These are phyloP conservation scores for Sacculina carcini DNA, from an alignment of 2,888 invertebrate species.

Conservation along the genomic window DNA sequence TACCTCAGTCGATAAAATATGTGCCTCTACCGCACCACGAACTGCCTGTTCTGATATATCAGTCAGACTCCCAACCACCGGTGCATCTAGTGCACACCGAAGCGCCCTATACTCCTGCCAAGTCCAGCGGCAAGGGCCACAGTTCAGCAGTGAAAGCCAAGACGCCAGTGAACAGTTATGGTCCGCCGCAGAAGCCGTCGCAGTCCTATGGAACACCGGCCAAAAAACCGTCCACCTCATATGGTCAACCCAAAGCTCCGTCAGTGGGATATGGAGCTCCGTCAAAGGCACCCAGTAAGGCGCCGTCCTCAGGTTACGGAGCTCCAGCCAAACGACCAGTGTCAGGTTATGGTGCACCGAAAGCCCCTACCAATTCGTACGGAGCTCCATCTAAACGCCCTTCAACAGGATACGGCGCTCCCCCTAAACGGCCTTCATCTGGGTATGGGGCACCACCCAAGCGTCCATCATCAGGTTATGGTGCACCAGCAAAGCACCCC, in stretches of 20 bases:
- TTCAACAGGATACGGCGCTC: too few species aligned
- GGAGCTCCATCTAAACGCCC: too few species aligned
- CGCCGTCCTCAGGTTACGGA: not conserved
- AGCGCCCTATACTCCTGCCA: conserved; percentile 5
- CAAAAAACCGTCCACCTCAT: conserved; percentile 10
- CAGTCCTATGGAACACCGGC: not conserved
- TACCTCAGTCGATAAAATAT: conserved; percentile 17
- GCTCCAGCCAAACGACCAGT: conserved; percentile 3
- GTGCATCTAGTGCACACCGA: conserved; percentile 19
- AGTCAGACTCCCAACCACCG: conserved; percentile 18
- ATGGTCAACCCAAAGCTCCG: conserved; percentile 6
- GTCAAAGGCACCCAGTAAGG: not conserved
- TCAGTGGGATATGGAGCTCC: not conserved
- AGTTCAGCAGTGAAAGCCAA: not conserved
- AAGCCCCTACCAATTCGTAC: too few species aligned
- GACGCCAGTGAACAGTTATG: not conserved
- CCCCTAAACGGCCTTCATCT: not conserved
- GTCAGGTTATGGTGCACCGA: too few species aligned
- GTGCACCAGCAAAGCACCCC: too few species aligned
- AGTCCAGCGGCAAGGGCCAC: not conserved
- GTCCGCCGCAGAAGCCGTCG: not conserved
- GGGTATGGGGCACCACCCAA: not conserved
- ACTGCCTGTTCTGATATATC: conserved; percentile 20
- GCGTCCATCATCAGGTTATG: too few species aligned
- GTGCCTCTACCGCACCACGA: conserved; percentile 20